Evolutionary conservation across 2,113 vertebrate genomes (phyloP).

Genomic region (Gorsachius goisagi): DNA sequence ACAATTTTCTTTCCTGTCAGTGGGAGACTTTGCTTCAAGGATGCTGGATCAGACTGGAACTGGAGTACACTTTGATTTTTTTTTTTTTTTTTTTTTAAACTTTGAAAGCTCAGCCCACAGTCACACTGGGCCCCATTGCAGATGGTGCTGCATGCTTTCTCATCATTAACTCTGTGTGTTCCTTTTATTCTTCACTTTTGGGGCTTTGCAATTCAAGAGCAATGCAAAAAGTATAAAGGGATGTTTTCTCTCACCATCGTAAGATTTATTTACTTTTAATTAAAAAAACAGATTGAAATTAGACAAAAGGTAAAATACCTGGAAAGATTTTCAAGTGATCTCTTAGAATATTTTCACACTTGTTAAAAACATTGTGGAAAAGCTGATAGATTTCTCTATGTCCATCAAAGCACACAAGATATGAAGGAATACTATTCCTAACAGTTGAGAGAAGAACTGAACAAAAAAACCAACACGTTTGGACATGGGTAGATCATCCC

Average conservation of each 20-base stretch:
- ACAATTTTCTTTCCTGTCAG: neutral
- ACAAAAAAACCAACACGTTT: neutral
- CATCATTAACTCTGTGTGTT: neutral
- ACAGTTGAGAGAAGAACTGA: neutral
- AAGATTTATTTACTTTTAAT: neutral
- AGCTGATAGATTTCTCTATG: neutral
- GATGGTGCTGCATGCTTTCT: neutral
- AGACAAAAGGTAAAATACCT: neutral
- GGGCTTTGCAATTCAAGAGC: neutral
- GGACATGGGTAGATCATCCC: neutral
- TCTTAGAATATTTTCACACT: neutral
- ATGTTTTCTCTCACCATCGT: neutral
- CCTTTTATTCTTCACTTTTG: neutral
- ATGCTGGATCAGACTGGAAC: neutral
- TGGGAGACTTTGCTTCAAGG: neutral
- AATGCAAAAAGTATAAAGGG: neutral
- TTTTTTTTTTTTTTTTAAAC: neutral
- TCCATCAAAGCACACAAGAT: neutral
- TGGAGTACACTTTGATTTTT: neutral
- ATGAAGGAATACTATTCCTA: neutral
- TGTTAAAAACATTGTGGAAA: neutral
- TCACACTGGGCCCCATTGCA: neutral
- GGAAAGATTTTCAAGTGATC: neutral
- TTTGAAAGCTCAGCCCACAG: neutral
- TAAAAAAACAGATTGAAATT: neutral